Percentiles rank a stretch among this genome's conserved stretches.
Evolutionary conservation across 2,113 vertebrate species (phyloP).

Genomic region (Pelecanoides urinatrix): DNA sequence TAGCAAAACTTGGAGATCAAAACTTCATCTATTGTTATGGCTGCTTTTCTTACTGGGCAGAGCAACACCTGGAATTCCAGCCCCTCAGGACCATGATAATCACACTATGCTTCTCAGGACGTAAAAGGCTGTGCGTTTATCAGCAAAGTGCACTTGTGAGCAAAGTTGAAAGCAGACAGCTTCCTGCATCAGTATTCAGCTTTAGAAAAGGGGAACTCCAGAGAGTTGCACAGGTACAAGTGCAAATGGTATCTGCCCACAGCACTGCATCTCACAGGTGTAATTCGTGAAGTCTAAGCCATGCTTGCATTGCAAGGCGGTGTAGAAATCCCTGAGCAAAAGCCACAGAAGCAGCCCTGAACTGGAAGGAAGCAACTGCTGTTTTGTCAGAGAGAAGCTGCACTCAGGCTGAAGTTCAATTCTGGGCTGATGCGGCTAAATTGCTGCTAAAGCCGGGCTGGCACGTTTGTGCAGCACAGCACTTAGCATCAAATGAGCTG

Average conservation of each 20-base stretch:
- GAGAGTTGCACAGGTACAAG: background rate
- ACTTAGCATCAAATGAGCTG: background rate
- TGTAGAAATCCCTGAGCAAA: background rate
- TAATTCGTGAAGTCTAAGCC: background rate
- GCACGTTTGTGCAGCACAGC: background rate
- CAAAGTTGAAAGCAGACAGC: background rate
- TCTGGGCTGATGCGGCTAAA: background rate
- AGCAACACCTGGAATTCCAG: background rate
- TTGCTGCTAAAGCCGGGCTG: background rate
- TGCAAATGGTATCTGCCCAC: background rate
- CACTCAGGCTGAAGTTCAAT: background rate
- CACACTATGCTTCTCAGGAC: background rate
- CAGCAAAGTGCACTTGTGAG: background rate
- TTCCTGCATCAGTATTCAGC: background rate
- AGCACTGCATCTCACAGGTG: background rate
- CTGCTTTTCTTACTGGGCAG: background rate
- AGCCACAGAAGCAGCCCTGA: background rate
- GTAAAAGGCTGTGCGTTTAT: background rate
- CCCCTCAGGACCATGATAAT: rapidly evolving
- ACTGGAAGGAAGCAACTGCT: background rate
- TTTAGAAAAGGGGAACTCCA: background rate
- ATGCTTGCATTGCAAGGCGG: background rate
- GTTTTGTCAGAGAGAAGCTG: background rate
- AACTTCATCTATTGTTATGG: background rate
- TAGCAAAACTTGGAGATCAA: background rate